These are phyloP conservation scores for Nasonia vitripennis DNA, from an alignment of 1,140 invertebrate species.

Conservation along the genomic window DNA sequence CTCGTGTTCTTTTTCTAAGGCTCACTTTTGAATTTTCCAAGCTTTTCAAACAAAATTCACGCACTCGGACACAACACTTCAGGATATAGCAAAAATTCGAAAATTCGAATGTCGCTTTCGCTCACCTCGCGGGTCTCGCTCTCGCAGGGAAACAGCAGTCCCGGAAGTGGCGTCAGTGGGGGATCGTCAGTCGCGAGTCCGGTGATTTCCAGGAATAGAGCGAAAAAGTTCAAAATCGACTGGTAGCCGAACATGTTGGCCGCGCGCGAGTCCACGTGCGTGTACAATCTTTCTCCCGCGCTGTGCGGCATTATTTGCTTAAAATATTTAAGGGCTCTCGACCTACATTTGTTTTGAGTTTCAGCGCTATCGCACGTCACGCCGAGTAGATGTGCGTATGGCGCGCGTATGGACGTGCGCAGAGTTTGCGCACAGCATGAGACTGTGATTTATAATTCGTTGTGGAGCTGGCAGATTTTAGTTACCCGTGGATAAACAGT, in stretches of 20 bases:
- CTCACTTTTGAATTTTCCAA: no score
- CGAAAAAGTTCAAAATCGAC: conserved; percentile 34
- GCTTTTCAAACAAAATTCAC: no score
- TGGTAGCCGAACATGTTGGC: conserved; percentile 30
- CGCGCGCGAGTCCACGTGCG: not conserved
- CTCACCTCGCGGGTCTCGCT: conserved; percentile 86
- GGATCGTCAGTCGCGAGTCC: not conserved
- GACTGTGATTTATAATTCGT: no score
- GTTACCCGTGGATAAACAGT: no score
- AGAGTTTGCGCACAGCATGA: no score
- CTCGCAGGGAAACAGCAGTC: conserved; percentile 87
- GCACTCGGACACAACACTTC: not conserved
- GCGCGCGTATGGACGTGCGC: no score
- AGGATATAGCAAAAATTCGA: not conserved
- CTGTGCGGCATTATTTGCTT: not conserved
- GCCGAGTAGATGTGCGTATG: not conserved
- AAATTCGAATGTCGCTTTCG: not conserved
- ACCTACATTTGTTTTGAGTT: conserved; percentile 27
- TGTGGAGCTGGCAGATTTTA: no score
- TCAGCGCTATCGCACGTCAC: conserved; percentile 26
- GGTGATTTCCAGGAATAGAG: conserved; percentile 7
- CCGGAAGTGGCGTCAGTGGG: conserved; percentile 63
- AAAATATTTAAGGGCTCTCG: conserved; percentile 19
- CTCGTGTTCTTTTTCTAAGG: no score
- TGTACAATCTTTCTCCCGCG: conserved; percentile 1